Conservation (phyloP, 2,113 vertebrate genomes). For the Carollia perspicillata region DNA sequence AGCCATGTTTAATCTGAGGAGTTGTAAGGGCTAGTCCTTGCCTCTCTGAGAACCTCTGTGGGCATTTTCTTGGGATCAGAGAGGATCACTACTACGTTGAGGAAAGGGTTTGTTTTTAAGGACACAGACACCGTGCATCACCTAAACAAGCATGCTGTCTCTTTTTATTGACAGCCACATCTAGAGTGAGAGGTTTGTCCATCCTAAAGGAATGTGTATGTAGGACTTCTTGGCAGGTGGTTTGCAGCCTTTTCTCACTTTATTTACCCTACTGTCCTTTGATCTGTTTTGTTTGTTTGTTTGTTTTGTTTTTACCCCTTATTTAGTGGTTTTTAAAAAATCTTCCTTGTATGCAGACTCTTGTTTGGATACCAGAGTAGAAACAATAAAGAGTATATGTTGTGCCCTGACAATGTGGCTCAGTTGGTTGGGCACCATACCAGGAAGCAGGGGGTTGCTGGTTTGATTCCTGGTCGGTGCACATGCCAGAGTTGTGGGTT, state of each 20-base stretch:
- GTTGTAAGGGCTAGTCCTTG: neutral
- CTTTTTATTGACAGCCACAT: neutral
- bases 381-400: neutral
- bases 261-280: neutral
- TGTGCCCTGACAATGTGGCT: too few species aligned
- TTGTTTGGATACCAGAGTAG: neutral
- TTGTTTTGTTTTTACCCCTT: neutral
- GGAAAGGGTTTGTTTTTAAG: neutral
- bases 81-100: neutral
- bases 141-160: neutral
- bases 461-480: too few species aligned
- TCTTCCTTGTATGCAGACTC: neutral
- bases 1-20: neutral
- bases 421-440: too few species aligned
- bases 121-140: neutral
- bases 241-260: neutral
- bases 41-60: neutral
- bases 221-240: neutral
- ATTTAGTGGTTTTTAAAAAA: too few species aligned
- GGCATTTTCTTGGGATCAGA: neutral
- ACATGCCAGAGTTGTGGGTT: too few species aligned
- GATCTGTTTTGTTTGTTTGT: neutral
- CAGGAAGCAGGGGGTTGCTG: too few species aligned
- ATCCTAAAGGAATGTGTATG: neutral
- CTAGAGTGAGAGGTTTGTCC: neutral